These are phyloP conservation scores for Gymnothorax reevesii DNA, from an alignment of 2,797 vertebrate genomes.

Conservation along the genomic window DNA sequence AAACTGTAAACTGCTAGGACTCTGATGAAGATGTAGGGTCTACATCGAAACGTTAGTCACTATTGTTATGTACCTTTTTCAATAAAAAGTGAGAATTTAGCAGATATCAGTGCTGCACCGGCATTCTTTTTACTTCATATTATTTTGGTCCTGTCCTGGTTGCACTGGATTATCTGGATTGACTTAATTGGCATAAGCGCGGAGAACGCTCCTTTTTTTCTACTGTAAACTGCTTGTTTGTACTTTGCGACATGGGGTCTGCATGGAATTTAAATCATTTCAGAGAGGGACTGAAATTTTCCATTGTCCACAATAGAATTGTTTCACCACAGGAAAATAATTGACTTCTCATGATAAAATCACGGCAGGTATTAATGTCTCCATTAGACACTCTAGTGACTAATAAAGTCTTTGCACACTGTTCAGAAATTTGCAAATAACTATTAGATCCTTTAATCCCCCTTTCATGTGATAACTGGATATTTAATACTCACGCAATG, in stretches of 20 bases:
- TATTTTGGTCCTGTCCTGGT: too few species aligned
- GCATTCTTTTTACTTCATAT: too few species aligned
- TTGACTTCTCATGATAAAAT: conserved; percentile 79
- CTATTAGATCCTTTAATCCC: neutral
- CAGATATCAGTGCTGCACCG: too few species aligned
- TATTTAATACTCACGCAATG: conserved; percentile 67
- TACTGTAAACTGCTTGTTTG: conserved; percentile 45
- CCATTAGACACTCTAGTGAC: conserved; percentile 72
- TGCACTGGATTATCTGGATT: too few species aligned
- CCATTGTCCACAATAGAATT: conserved; percentile 68
- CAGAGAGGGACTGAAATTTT: conserved; percentile 59
- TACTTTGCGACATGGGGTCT: conserved; percentile 57
- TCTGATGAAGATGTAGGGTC: too few species aligned
- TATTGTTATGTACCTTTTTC: too few species aligned
- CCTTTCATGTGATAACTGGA: conserved; percentile 47
- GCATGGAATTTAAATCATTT: conserved; percentile 73
- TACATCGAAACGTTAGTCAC: too few species aligned
- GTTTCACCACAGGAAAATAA: conserved; percentile 62
- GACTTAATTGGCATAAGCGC: too few species aligned
- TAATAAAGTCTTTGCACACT: conserved; percentile 55
- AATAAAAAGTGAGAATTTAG: too few species aligned
- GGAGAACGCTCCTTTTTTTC: too few species aligned
- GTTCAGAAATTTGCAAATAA: conserved; percentile 5
- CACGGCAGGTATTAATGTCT: conserved; percentile 73
- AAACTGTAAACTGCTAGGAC: conserved; percentile 45